Base-by-base conservation (phyloP, 2,113 vertebrate species). In the Gyps fulvus region DNA sequence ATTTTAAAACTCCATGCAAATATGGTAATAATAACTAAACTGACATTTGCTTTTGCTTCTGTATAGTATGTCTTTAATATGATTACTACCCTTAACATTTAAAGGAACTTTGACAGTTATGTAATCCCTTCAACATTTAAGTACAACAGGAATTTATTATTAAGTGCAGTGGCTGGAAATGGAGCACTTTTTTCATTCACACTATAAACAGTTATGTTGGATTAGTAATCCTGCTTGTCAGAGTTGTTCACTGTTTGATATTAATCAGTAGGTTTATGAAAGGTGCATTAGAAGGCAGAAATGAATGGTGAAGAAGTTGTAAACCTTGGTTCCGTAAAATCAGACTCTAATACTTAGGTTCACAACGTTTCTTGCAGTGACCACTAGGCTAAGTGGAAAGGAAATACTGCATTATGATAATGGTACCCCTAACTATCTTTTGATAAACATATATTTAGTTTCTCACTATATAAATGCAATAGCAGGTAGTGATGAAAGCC, bases 241-340 rank as follows among this genome's bases (percentile, higher is more conserved):
- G 97, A 97, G 95, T 93, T 96, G 96, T 90, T 98, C 98, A 97
- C 98, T 97, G 98, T 98, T 98, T 98, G 98, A 97, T 98, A 98
- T 98, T 98, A 98, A 98, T 98, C 98, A 98, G 98, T 80, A 80
- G 95, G 97, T 98, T 98, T 98, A 98, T 98, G 98, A 98, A 98
- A 98, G 98, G 98, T 98, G 89, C 71, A 97, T 88, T 34, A 79
- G 92, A 90, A 95, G 94, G 97, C 96, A 98, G 96, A 97, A 98
- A 96, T 78, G 97, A 98, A 96, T 29, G 90, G 93, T 57, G 96
- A 95, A 97, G 97, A 95, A 96, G 95, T 96, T 97, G 97, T 97
- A 98, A 98, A 97, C 97, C 92, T 95, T 91, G 89, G 82, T 82
- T 97, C 93, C 34, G 88, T 98, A 96, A 98, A 98, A 97, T 85